Evolutionary conservation across 2,888 invertebrate species (phyloP).

Genomic region (Agrochola litura): DNA sequence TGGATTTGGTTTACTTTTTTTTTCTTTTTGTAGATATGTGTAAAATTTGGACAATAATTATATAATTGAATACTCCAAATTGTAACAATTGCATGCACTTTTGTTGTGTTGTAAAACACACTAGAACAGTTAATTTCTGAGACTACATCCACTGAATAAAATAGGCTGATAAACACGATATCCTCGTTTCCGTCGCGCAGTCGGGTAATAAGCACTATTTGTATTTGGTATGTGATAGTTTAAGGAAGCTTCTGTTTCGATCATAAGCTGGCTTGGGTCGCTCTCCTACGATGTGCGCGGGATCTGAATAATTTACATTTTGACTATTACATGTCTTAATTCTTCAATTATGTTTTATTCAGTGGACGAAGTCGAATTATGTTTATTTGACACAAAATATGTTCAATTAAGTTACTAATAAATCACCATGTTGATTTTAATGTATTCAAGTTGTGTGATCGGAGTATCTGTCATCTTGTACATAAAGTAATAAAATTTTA

Average conservation of each 20-base stretch:
- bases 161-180: not conserved
- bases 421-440: conserved; percentile 77
- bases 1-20: conserved; percentile 64
- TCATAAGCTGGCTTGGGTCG: conserved; percentile 18
- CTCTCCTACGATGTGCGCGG: conserved; percentile 34
- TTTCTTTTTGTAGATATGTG: conserved; percentile 84
- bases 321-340: conserved; percentile 1
- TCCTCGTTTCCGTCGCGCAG: too few species aligned
- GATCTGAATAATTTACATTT: conserved; percentile 7
- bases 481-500: conserved; percentile 89
- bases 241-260: not conserved
- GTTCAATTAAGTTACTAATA: conserved; percentile 64
- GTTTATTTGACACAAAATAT: conserved; percentile 60
- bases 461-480: conserved; percentile 87
- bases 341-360: conserved; percentile 37
- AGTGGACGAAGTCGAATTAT: conserved; percentile 61
- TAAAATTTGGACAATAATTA: conserved; percentile 89
- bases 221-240: not conserved
- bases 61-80: conserved; percentile 79
- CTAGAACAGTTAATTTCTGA: conserved; percentile 48
- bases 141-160: conserved; percentile 57
- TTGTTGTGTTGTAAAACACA: conserved; percentile 56
- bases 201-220: conserved; percentile 3
- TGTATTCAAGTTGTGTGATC: conserved; percentile 81
- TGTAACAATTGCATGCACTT: conserved; percentile 66